phyloP scores from a whole-genome alignment of 2,888 invertebrate genomes.

The Bembecia ichneumoniformis region DNA sequence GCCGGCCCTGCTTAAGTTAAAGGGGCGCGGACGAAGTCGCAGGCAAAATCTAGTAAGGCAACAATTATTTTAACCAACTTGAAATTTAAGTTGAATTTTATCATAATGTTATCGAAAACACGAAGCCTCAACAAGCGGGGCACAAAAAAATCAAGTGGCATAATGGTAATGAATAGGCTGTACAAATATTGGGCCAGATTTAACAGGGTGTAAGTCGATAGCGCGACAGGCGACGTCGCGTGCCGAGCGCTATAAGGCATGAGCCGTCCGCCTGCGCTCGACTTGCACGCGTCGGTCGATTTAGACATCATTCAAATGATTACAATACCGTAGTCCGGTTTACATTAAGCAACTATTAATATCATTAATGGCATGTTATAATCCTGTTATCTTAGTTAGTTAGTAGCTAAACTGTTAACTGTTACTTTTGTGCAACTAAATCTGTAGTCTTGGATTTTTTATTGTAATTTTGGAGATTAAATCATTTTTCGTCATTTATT shows the following conservation, averaged over 20 bases:
- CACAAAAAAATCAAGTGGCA: slow-evolving; percentile 50
- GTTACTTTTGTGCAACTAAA: too few species aligned
- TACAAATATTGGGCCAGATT: slow-evolving; percentile 67
- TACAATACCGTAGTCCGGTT: slow-evolving; percentile 22
- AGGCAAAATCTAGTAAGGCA: too few species aligned
- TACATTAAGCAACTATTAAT: slow-evolving; percentile 25
- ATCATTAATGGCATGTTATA: slow-evolving; percentile 20
- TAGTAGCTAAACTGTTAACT: too few species aligned
- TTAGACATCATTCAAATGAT: slow-evolving; percentile 37
- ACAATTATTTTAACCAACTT: slow-evolving; percentile 31
- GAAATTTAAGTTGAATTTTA: slow-evolving; percentile 17
- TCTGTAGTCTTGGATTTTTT: too few species aligned
- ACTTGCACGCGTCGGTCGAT: slow-evolving; percentile 39
- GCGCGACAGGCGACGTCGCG: slow-evolving; percentile 60
- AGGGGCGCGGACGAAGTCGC: too few species aligned
- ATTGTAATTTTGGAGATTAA: too few species aligned
- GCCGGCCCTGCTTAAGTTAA: too few species aligned
- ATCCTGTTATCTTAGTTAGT: slow-evolving; percentile 10
- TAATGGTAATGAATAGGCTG: slow-evolving; percentile 59
- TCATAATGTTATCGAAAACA: too few species aligned
- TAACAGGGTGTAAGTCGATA: slow-evolving; percentile 68
- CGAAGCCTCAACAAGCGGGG: too few species aligned
- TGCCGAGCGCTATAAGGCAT: slow-evolving; percentile 26
- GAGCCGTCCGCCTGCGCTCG: slow-evolving; percentile 20
- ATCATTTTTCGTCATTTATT: too few species aligned